These are phyloP conservation scores for Aurelia aurita DNA, from an alignment of 30 jellyfish, hydroid and myxozoan genomes.

Conservation along the genomic window DNA sequence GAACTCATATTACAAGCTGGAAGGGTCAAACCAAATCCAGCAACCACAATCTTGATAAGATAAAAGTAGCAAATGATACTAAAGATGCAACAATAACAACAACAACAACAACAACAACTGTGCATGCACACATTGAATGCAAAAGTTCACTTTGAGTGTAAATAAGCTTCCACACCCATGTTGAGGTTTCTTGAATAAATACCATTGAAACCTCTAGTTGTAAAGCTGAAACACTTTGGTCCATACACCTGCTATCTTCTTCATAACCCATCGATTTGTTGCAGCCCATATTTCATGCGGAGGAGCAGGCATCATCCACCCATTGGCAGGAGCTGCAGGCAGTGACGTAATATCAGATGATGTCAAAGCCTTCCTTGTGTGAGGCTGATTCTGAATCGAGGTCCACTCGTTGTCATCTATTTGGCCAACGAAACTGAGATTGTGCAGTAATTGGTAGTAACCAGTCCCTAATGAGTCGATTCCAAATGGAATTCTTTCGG, in stretches of 20 bases:
- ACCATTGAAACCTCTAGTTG: no score
- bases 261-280: constrained; percentile 29
- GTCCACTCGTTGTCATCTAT: constrained; percentile 53
- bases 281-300: constrained; percentile 23
- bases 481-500: not conserved
- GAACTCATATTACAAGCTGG: no score
- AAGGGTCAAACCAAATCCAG: no score
- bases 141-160: no score
- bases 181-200: no score
- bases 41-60: no score
- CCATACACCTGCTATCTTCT: constrained; percentile 18
- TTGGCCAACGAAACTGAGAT: not conserved
- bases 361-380: constrained; percentile 23
- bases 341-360: not conserved
- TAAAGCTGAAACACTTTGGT: not conserved
- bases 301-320: constrained; percentile 50
- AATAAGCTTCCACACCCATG: no score
- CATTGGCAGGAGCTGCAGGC: constrained; percentile 13
- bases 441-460: not conserved
- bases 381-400: constrained; percentile 30
- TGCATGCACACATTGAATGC: no score
- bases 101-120: no score
- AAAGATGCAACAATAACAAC: no score
- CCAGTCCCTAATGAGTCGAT: constrained; percentile 1
- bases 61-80: no score